phyloP scores from a whole-genome alignment of 2,888 invertebrate genomes.

The Caradrina kadenii region DNA sequence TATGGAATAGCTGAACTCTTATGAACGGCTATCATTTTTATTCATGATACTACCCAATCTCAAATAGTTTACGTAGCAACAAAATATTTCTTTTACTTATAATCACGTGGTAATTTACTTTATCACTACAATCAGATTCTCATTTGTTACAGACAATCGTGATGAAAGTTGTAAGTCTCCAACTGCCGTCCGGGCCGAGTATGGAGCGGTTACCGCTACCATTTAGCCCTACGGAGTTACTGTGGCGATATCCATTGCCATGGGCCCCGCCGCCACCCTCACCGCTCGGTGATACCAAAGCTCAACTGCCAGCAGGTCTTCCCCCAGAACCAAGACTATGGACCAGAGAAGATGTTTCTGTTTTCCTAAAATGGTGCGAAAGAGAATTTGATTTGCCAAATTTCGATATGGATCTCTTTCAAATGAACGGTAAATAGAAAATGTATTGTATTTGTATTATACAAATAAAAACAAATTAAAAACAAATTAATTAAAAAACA shows the following conservation, averaged over 20 bases:
- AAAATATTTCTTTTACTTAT: background rate
- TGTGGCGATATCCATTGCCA: slow-evolving; percentile 96
- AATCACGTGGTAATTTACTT: slow-evolving; percentile 5
- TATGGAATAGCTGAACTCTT: slow-evolving; percentile 48
- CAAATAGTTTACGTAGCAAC: background rate
- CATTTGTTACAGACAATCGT: slow-evolving; percentile 81
- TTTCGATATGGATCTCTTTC: slow-evolving; percentile 98
- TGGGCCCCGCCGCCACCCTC: slow-evolving; percentile 93
- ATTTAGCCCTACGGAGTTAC: slow-evolving; percentile 95
- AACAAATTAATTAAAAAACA: slow-evolving; percentile 8
- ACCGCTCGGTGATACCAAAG: slow-evolving; percentile 95
- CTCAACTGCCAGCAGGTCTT: slow-evolving; percentile 95
- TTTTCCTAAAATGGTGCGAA: slow-evolving; percentile 97
- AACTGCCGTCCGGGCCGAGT: slow-evolving; percentile 93
- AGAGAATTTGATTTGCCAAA: slow-evolving; percentile 97
- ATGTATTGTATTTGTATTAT: background rate
- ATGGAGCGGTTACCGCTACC: slow-evolving; percentile 95
- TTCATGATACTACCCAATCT: background rate
- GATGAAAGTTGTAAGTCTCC: slow-evolving; percentile 93
- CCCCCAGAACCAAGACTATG: slow-evolving; percentile 97
- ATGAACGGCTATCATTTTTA: slow-evolving; percentile 8
- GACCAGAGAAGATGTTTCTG: slow-evolving; percentile 96
- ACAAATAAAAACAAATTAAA: too few species aligned
- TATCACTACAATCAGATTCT: slow-evolving; percentile 13
- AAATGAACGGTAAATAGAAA: slow-evolving; percentile 95